phyloP scores from a whole-genome alignment of 2,888 invertebrate species.

The Pimpla rufipes region DNA sequence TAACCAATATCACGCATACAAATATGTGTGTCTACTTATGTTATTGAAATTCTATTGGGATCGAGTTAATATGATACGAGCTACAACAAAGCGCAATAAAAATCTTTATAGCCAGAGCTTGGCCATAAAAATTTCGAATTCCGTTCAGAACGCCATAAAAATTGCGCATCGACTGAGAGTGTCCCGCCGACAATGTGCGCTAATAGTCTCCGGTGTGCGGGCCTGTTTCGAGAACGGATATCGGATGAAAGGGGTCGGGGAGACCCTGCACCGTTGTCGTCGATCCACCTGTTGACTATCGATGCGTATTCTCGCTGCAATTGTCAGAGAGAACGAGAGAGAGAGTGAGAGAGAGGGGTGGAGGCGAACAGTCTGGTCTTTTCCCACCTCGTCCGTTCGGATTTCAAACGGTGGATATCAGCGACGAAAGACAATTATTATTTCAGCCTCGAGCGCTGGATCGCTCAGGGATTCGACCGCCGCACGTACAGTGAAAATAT shows the following conservation, averaged over 20 bases:
- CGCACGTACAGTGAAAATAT: background rate
- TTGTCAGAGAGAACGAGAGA: no score
- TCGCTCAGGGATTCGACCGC: background rate
- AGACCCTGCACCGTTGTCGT: slow-evolving; percentile 32
- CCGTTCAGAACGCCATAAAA: no score
- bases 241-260: slow-evolving; percentile 40
- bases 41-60: no score
- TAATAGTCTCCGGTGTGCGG: background rate
- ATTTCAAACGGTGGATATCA: slow-evolving; percentile 23
- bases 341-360: no score
- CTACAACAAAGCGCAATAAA: no score
- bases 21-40: no score
- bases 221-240: slow-evolving; percentile 42
- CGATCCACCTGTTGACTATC: slow-evolving; percentile 72
- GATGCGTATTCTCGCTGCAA: slow-evolving; percentile 50
- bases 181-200: no score
- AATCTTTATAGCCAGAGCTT: no score
- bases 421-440: slow-evolving; percentile 44
- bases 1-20: no score
- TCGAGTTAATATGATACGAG: no score
- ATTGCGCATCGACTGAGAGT: no score
- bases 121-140: no score
- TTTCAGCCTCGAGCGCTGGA: slow-evolving; percentile 21
- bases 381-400: slow-evolving; percentile 15
- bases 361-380: background rate